Evolutionary conservation across 2,797 vertebrate species (phyloP), one percentile per base, ranked within the genome.

Genomic region (Sphenopsis melanotis): DNA sequence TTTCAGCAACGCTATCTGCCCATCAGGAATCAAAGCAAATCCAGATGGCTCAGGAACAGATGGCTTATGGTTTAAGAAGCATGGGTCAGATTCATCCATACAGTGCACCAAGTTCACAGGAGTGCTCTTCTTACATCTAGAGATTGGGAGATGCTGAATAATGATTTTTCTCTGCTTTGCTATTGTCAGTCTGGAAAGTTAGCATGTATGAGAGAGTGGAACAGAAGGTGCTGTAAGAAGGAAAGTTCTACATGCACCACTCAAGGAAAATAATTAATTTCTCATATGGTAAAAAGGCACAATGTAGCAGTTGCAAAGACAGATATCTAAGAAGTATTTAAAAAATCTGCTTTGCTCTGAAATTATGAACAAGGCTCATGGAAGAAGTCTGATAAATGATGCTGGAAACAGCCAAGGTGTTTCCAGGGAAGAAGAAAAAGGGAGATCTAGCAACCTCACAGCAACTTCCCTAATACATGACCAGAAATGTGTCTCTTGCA

Each of bases 1-100:
- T 93, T 93, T 96, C 88, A 95, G 69, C 83, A 93, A 47, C 52
- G 44, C 68, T 96, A 75, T 94, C 81, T 92, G 56, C 59, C 94
- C 68, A 55, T 93, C 65, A 97, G 87, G 75, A 96, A 80, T 90
- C 81, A 95, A 96, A 96, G 79, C 44, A 93, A 95, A 85, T 89
- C 81, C 92, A 93, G 91, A 88, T 83, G 90, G 86, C 87, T 95
- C 80, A 92, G 83, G 68, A 94, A 87, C 80, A 93, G 64, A 95
- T 71, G 82, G 94, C 77, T 97, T 90, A 71, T 71, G 39, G 66
- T 95, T 87, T 93, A 83, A 93, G 92, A 92, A 74, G 24, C 20
- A 55, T 15, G 50, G 85, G 69, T 93, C 69, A 96, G 53, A 81
- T 88, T 89, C 66, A 96, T 37, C 47, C 64, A 57, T 87, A 56